These are phyloP conservation scores for Epizoanthus ramosus DNA, from an alignment of 92 coral and sea anemone species.

Conservation along the genomic window DNA sequence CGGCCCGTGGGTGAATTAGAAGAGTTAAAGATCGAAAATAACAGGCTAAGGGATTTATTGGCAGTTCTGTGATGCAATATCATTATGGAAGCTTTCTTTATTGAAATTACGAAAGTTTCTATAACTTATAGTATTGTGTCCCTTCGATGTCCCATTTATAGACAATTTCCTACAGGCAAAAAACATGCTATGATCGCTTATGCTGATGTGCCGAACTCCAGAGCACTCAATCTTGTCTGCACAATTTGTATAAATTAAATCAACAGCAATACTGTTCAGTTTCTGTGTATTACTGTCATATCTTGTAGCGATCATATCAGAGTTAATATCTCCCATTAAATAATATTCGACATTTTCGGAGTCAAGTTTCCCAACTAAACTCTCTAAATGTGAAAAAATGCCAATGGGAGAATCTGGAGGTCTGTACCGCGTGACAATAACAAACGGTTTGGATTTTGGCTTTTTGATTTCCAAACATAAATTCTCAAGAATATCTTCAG, in stretches of 20 bases:
- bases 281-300: slow-evolving; percentile 47
- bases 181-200: no score
- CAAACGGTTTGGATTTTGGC: slow-evolving; percentile 57
- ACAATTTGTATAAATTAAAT: slow-evolving; percentile 53
- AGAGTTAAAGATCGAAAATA: slow-evolving; percentile 6
- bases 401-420: slow-evolving; percentile 58
- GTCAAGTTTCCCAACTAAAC: slow-evolving; percentile 48
- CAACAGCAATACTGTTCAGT: slow-evolving; percentile 52
- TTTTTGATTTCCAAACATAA: slow-evolving; percentile 44
- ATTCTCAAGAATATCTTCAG: slow-evolving; percentile 37
- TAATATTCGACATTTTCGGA: slow-evolving; percentile 51
- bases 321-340: slow-evolving; percentile 58
- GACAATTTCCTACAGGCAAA: no score
- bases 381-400: slow-evolving; percentile 46
- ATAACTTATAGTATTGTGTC: no score
- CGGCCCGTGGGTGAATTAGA: slow-evolving; percentile 9
- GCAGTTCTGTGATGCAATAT: no score
- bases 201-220: slow-evolving; percentile 53
- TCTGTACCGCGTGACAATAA: slow-evolving; percentile 59
- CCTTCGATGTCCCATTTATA: no score
- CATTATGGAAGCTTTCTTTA: no score
- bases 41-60: slow-evolving; percentile 1
- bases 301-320: slow-evolving; percentile 42
- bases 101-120: no score
- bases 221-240: slow-evolving; percentile 59